Conservation (phyloP, 2,113 vertebrate genomes). For the Lycaon pictus region DNA sequence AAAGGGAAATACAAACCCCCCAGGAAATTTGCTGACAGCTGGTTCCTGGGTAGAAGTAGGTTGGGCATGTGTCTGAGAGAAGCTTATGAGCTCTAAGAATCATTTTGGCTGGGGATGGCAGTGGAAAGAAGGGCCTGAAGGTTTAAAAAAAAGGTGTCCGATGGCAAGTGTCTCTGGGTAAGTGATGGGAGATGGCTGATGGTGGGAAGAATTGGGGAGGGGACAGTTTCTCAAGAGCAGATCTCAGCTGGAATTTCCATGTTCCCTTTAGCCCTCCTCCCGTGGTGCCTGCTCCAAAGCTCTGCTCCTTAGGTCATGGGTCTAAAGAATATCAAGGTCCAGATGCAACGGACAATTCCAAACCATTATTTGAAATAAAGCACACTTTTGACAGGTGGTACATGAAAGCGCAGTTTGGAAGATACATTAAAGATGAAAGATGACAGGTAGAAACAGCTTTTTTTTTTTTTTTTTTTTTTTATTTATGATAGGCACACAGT, state of each 20-base stretch:
- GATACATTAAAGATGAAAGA: conserved; percentile 19
- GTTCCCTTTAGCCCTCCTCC: neutral
- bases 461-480: too few species aligned
- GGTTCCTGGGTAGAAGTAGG: conserved; percentile 70
- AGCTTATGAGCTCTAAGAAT: conserved; percentile 60
- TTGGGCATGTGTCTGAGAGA: conserved; percentile 53
- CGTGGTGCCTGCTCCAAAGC: neutral
- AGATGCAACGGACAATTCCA: neutral
- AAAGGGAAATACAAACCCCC: conserved; percentile 69
- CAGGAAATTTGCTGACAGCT: conserved; percentile 69
- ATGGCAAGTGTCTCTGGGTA: neutral
- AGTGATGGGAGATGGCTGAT: neutral
- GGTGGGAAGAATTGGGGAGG: neutral
- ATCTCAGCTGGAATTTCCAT: neutral
- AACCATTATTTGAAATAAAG: neutral
- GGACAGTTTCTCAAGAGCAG: neutral
- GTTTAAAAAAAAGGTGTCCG: conserved; percentile 18
- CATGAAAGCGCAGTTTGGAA: neutral
- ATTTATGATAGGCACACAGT: too few species aligned
- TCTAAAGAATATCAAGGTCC: neutral
- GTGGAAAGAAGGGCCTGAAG: neutral
- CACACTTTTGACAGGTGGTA: neutral
- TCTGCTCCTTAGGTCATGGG: neutral
- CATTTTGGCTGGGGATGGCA: conserved; percentile 32
- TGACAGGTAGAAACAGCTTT: conserved; percentile 7